phyloP scores from a whole-genome alignment of 1,140 invertebrate species.

The Brachionus rubens region DNA sequence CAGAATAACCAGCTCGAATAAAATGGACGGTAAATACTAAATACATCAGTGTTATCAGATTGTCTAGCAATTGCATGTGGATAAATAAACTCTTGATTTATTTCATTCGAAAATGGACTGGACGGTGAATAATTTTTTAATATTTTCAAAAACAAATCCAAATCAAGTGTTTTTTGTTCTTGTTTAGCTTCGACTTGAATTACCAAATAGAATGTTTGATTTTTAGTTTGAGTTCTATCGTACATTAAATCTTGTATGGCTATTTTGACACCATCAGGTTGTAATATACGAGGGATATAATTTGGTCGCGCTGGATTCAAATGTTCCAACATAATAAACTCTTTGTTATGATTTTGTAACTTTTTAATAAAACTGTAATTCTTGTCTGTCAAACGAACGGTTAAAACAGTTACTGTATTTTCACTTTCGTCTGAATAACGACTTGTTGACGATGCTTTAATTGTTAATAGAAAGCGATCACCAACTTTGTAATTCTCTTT shows the following conservation, averaged over 20 bases:
- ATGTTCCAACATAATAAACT: neutral
- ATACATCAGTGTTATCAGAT: neutral
- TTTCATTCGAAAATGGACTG: neutral
- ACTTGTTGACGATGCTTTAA: constrained; percentile 19
- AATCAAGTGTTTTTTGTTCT: constrained; percentile 14
- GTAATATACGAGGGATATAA: constrained; percentile 9
- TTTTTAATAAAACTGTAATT: constrained; percentile 14
- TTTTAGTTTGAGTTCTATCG: neutral
- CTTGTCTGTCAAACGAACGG: constrained; percentile 16
- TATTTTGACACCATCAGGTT: constrained; percentile 38
- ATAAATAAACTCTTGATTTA: constrained; percentile 1
- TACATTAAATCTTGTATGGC: constrained; percentile 27
- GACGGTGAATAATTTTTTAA: constrained; percentile 23
- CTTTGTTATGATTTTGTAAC: neutral
- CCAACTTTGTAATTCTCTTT: constrained; percentile 32
- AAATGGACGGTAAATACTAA: constrained; percentile 19
- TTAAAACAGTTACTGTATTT: constrained; percentile 15
- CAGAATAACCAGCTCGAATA: constrained; percentile 41
- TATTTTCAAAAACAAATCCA: constrained; percentile 20
- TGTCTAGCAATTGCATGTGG: neutral
- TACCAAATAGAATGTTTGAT: neutral
- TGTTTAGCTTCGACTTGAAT: constrained; percentile 36
- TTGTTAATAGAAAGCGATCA: constrained; percentile 30
- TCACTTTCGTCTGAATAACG: constrained; percentile 23
- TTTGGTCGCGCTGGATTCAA: constrained; percentile 13